Conservation (phyloP, 2,888 invertebrate genomes). For the Erebia aethiops region DNA sequence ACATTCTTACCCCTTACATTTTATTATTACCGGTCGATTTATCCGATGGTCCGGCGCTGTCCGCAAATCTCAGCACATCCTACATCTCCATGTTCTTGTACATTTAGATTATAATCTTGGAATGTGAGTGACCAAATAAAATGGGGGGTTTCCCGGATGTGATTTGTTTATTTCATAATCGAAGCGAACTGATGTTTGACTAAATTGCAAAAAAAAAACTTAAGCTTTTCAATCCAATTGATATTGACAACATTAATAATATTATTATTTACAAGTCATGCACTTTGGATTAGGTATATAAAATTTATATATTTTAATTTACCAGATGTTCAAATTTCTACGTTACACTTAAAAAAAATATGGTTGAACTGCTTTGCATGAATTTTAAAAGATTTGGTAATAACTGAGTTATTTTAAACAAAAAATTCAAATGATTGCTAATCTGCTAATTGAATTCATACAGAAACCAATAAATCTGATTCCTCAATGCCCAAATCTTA, state of each 20-base stretch:
- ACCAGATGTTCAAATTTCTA: too few relatives aligned
- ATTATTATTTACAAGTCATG: too few relatives aligned
- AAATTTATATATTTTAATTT: too few relatives aligned
- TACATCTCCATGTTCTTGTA: constrained; percentile 68
- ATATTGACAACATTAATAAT: too few relatives aligned
- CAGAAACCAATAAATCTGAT: constrained; percentile 34
- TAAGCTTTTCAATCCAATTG: too few relatives aligned
- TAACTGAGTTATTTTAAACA: neutral
- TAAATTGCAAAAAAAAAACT: too few relatives aligned
- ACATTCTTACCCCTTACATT: constrained; percentile 83
- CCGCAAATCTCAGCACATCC: constrained; percentile 76
- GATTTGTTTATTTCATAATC: too few relatives aligned
- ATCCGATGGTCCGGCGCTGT: constrained; percentile 63
- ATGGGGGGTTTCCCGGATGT: constrained; percentile 60
- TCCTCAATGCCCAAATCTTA: constrained; percentile 38
- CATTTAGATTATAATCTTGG: constrained; percentile 70
- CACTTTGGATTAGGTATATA: too few relatives aligned
- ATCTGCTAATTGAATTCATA: constrained; percentile 16
- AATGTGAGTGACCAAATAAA: constrained; percentile 58
- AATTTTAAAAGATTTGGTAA: neutral
- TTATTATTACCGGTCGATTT: constrained; percentile 84
- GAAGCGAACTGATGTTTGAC: too few relatives aligned
- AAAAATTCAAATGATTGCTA: neutral
- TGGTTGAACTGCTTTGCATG: too few relatives aligned
- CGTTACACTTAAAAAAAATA: too few relatives aligned